Percentiles rank a stretch among this genome's conserved stretches.
phyloP scores from a whole-genome alignment of 2,888 invertebrate species.

The Hydroisotoma schaefferi region DNA sequence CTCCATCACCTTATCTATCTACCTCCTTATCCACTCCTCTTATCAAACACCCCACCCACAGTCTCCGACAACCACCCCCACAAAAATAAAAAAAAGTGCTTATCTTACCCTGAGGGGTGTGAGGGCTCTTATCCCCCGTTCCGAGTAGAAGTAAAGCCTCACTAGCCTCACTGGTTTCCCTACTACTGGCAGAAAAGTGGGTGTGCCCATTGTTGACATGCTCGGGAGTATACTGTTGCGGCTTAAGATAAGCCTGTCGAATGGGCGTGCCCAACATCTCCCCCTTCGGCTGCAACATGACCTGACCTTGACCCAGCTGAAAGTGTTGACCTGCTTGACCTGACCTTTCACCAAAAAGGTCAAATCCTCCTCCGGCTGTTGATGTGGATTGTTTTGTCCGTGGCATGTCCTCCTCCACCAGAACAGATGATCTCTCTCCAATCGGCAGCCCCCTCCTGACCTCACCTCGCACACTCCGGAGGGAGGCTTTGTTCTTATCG shows the following conservation, averaged over 20 bases:
- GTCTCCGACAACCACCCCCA: neutral
- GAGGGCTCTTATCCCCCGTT: slow-evolving; percentile 34
- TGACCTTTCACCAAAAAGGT: neutral
- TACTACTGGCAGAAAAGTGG: too few species aligned
- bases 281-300: neutral
- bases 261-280: neutral
- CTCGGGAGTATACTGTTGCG: slow-evolving; percentile 7
- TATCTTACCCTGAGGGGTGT: slow-evolving; percentile 32
- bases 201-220: too few species aligned
- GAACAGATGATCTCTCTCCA: neutral
- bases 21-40: too few species aligned
- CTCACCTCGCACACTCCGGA: too few species aligned
- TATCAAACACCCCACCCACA: too few species aligned
- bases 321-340: too few species aligned
- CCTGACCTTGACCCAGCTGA: too few species aligned
- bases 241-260: neutral
- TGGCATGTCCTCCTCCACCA: slow-evolving; percentile 7
- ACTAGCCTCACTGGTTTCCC: slow-evolving; percentile 39
- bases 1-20: too few species aligned
- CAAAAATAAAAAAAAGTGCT: neutral
- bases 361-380: slow-evolving; percentile 8
- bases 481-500: neutral
- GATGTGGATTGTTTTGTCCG: slow-evolving; percentile 18
- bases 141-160: slow-evolving; percentile 45
- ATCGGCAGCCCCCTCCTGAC: too few species aligned